Base-by-base conservation (phyloP, 2,888 invertebrate species). In the Melangyna quadrimaculata region DNA sequence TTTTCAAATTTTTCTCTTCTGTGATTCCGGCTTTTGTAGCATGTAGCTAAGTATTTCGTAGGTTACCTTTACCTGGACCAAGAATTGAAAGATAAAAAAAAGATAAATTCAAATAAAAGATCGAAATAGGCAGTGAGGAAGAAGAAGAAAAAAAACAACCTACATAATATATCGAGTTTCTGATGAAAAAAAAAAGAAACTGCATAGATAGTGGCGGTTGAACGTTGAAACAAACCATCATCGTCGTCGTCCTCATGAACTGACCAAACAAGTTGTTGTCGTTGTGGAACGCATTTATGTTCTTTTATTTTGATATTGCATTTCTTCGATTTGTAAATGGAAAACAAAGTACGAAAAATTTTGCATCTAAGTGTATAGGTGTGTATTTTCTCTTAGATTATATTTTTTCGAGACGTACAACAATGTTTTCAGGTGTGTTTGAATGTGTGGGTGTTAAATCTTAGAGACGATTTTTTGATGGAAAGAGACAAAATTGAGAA, bases 191-290 rank as follows among this genome's bases (percentile, higher is more conserved):
- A 7, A 29, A 17, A 32, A 55, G 55, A 14, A 63, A 32, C 37
- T 55, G 40, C 45, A 2, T 43, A 67, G 27, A 2, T 43, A 67
- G 19, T 35, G 32, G 19, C 22, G 32, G 57, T 37, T 35, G 35
- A 35, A 59, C 14, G 59, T 59, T 55, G 29, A 32, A 55, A 17
- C 27, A 27, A 9, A 4, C 35, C 35, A 7, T 3, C 35, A 5
- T 35, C 37, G 2, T 37, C 37, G 37, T 19, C 29, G 45, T 29
- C 65, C 45, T 45, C 45, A 48, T 63, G 69, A 84, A 86, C 72
- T 73, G 81, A 81, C 80, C 73, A 81, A 86, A 86, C 86, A 81
- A 86, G 86, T 86, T 86, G 86, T 78, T 86, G 86, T 80, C 81
- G 81, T 81, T 86, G 86, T 86, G 86, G 86, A 86, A 78, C 73